A percentile compares a stretch with the other conserved stretches of the same genome.
phyloP scores from a whole-genome alignment of 2,113 vertebrate species.

The Pelvicachromis taeniatus region DNA sequence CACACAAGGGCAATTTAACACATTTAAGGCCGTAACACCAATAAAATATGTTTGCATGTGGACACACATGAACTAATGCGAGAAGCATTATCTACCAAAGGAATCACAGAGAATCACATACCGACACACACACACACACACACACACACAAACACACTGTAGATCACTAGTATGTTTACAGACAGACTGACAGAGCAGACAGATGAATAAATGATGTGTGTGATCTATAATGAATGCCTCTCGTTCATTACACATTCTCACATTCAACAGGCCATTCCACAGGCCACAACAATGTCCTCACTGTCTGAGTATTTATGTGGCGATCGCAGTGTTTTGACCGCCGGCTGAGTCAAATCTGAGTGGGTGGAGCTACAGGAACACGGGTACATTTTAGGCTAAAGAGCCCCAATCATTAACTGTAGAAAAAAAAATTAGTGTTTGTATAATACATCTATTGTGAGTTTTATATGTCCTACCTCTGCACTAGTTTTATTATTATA shows the following conservation, averaged over 20 bases:
- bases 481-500: neutral
- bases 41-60: neutral
- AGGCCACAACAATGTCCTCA: constrained; percentile 42
- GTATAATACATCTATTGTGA: neutral
- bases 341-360: neutral
- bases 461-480: accelerated
- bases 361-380: neutral
- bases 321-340: neutral
- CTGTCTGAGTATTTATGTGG: constrained; percentile 20
- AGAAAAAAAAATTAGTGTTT: neutral
- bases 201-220: constrained; percentile 77
- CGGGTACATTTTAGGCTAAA: neutral
- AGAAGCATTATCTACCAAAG: neutral
- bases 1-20: too few relatives aligned
- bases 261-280: constrained; percentile 69
- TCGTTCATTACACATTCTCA: constrained; percentile 73
- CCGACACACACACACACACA: neutral
- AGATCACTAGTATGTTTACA: constrained; percentile 65
- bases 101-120: constrained; percentile 9
- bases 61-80: neutral
- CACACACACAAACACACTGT: neutral
- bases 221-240: constrained; percentile 76
- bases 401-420: accelerated
- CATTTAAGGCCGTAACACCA: too few relatives aligned
- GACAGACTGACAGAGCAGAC: constrained; percentile 64